These are phyloP conservation scores for Ictalurus furcatus DNA, from an alignment of 2,113 vertebrate genomes.

Conservation along the genomic window DNA sequence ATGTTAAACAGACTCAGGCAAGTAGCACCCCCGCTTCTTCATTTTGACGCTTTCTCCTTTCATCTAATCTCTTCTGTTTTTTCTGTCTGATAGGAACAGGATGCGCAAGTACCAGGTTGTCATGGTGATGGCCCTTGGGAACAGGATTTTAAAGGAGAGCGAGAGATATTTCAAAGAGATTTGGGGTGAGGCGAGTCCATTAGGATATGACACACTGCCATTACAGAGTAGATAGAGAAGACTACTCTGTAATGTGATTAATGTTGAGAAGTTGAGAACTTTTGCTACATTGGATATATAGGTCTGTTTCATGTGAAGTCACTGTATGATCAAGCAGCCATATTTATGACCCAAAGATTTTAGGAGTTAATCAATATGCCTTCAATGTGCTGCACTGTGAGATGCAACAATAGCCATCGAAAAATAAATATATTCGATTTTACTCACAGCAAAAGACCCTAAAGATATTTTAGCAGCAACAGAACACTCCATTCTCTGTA, in stretches of 20 bases:
- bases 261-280: not conserved
- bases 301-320: not conserved
- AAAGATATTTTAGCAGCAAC: not conserved
- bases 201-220: constrained; percentile 9
- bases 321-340: not conserved
- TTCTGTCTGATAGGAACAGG: constrained; percentile 24
- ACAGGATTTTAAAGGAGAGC: constrained; percentile 27
- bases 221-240: constrained; percentile 14
- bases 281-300: not conserved
- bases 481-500: not conserved
- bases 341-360: not conserved
- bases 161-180: constrained; percentile 33
- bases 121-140: constrained; percentile 45
- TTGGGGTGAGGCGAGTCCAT: constrained; percentile 17
- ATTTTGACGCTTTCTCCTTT: constrained; percentile 14
- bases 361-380: not conserved
- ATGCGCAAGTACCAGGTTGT: constrained; percentile 30
- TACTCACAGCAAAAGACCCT: not conserved
- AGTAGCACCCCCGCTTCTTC: not conserved
- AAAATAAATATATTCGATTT: not conserved
- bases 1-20: constrained; percentile 37
- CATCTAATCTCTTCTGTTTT: constrained; percentile 3
- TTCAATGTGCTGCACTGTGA: not conserved
- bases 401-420: not conserved
- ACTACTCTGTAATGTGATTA: not conserved